Evolutionary conservation across 2,888 invertebrate species (phyloP), one percentile per base, ranked within the genome.

Genomic region (Synergus umbraculus): DNA sequence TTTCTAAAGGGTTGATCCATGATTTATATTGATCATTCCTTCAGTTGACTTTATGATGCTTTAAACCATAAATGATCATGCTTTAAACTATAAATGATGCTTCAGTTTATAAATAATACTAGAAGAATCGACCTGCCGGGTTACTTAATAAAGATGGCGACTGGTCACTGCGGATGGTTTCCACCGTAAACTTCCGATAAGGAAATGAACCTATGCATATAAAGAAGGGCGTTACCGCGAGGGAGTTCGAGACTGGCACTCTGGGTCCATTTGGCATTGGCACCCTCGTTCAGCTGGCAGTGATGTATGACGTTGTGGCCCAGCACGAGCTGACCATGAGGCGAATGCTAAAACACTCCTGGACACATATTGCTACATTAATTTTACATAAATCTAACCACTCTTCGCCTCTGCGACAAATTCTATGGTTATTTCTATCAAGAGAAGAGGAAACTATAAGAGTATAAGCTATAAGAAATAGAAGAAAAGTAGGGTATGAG

Each of bases 161-260:
- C 64, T 67, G 15, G 78, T n/a, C 60, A 65, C 29, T 18, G 15
- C 15, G 15, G 22, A 76, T 12, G 77, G 65, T 44, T 54, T 63
- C 76, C 63, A 12, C 46, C 46, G 18, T 37, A n/a, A 79, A 67
- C 64, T 63, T 79, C 65, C 46, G 64, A 66, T 89, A 89, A 91
- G 91, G 92, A 91, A 92, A 92, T 91, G 89, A 89, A 88, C 86
- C 91, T 91, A 92, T 92, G 91, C 91, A 92, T 92, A 91, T 90
- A 89, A 91, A 91, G 89, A 87, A 88, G 84, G 84, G 84, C 77
- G 85, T 86, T 88, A 86, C 83, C 86, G 86, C 79, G 84, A 79
- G 85, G 82, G 85, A 84, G 85, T 86, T 87, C 76, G 85, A 80
- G 82, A 86, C 85, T 84, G 87, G 87, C 86, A 87, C 87, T 86